Evolutionary conservation across 2,797 vertebrate genomes (phyloP).

Genomic region (Apodemus agrarius): DNA sequence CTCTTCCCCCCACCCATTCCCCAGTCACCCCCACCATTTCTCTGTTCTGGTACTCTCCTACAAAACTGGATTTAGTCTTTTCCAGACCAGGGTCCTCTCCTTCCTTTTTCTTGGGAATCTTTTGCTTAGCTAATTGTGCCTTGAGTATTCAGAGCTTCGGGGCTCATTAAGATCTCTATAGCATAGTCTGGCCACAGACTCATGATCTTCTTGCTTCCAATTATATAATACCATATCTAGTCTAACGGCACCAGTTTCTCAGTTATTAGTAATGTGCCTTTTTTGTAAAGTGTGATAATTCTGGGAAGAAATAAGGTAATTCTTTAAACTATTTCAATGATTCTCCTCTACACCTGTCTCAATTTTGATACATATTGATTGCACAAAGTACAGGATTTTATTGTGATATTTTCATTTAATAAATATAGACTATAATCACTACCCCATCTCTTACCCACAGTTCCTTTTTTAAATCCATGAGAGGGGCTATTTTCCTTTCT

Average conservation of each 20-base stretch:
- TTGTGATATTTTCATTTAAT: background rate
- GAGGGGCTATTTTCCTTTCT: background rate
- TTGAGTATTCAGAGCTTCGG: too few relatives aligned
- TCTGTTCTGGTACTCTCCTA: too few relatives aligned
- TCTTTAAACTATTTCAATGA: background rate
- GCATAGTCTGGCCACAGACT: background rate
- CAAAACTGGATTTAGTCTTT: too few relatives aligned
- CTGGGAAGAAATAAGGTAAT: background rate
- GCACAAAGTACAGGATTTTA: background rate
- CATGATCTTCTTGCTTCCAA: background rate
- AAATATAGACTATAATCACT: too few relatives aligned
- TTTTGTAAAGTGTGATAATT: background rate
- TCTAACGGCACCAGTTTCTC: background rate
- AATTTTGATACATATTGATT: background rate
- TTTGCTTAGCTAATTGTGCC: too few relatives aligned
- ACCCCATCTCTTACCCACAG: background rate
- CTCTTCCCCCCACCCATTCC: too few relatives aligned
- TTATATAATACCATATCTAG: background rate
- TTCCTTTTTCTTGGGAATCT: too few relatives aligned
- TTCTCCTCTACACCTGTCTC: background rate
- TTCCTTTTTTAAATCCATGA: background rate
- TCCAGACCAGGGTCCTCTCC: too few relatives aligned
- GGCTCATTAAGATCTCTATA: background rate
- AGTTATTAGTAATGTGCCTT: background rate
- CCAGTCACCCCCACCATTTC: too few relatives aligned